Evolutionary conservation across 2,888 invertebrate species (phyloP).

Genomic region (Yponomeuta sedellus): DNA sequence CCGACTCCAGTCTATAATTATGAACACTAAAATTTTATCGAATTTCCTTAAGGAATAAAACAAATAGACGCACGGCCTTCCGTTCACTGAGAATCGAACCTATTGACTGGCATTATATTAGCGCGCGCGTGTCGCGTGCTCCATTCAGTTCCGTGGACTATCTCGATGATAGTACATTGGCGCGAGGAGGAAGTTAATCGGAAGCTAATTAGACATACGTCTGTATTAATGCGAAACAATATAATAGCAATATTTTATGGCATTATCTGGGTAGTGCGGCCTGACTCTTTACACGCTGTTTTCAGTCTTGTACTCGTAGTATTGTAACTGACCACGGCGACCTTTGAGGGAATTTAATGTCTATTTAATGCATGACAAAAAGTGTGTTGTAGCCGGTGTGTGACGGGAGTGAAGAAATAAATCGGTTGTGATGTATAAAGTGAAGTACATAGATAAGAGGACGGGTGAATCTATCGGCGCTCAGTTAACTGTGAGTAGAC

Average conservation of each 20-base stretch:
- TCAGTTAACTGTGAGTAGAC: conserved; percentile 40
- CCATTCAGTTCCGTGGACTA: not conserved
- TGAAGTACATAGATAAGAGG: conserved; percentile 26
- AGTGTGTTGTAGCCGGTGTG: not conserved
- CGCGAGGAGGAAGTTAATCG: not conserved
- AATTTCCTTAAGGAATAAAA: not conserved
- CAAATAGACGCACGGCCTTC: conserved; percentile 3
- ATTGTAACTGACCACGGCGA: not conserved
- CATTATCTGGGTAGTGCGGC: too few species aligned
- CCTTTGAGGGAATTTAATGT: not conserved
- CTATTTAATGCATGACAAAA: too few species aligned
- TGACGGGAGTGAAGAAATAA: conserved; percentile 10
- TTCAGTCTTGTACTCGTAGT: too few species aligned
- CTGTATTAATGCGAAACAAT: not conserved
- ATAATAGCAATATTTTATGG: too few species aligned
- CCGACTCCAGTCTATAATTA: not conserved
- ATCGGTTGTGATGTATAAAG: conserved; percentile 32
- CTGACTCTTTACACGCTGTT: too few species aligned
- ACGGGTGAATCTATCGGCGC: conserved; percentile 34
- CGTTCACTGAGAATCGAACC: conserved; percentile 11
- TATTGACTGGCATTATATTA: conserved; percentile 7
- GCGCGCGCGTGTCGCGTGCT: not conserved
- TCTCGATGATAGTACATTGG: not conserved
- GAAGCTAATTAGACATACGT: not conserved
- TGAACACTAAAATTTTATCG: not conserved